Conservation (phyloP, 2,113 vertebrate genomes). For the Syrmaticus mikado region DNA sequence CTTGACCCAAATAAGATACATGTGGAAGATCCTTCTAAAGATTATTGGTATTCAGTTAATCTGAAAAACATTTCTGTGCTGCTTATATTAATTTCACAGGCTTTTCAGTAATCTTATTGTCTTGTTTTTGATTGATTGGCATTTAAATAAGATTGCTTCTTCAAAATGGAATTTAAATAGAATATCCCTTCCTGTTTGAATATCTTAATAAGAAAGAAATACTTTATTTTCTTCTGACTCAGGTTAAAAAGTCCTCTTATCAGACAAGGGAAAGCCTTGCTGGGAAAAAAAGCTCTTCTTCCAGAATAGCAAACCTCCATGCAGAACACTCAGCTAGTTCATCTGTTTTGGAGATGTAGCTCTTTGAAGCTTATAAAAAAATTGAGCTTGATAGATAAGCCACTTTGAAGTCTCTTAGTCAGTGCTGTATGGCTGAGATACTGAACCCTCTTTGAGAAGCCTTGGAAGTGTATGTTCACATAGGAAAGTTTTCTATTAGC, state of each 20-base stretch:
- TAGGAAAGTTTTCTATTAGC: not conserved
- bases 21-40: not conserved
- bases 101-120: not conserved
- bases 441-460: not conserved
- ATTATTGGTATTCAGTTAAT: not conserved
- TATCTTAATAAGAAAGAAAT: not conserved
- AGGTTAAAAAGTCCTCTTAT: not conserved
- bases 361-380: not conserved
- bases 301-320: not conserved
- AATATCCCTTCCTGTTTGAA: not conserved
- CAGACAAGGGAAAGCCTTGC: not conserved
- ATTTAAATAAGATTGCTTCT: not conserved
- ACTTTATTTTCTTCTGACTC: not conserved
- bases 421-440: not conserved
- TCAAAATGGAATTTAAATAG: not conserved
- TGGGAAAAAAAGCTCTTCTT: not conserved
- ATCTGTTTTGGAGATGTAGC: not conserved
- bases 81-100: not conserved
- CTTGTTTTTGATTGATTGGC: not conserved
- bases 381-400: not conserved
- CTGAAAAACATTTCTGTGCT: not conserved
- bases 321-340: not conserved
- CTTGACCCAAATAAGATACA: not conserved
- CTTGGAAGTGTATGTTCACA: not conserved
- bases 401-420: not conserved